Conservation (phyloP, 2,113 vertebrate species). For the Urocynchramus pylzowi region DNA sequence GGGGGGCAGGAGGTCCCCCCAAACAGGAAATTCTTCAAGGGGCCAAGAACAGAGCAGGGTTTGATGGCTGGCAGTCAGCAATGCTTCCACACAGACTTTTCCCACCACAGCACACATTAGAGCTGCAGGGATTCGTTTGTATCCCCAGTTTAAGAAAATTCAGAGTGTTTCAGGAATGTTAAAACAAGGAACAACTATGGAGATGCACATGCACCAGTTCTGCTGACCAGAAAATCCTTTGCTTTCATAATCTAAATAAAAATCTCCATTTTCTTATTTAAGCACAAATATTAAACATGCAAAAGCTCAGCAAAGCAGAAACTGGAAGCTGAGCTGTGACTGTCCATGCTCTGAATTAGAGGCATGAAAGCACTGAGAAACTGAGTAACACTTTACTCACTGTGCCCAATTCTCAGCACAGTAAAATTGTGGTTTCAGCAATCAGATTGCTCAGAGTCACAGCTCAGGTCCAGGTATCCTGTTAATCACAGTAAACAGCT, state of each 20-base stretch:
- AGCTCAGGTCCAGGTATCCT: not conserved
- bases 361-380: not conserved
- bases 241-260: not conserved
- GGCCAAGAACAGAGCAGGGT: not conserved
- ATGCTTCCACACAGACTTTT: not conserved
- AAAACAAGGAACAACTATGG: not conserved
- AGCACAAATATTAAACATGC: not conserved
- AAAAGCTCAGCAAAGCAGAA: not conserved
- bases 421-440: not conserved
- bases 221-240: not conserved
- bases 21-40: not conserved
- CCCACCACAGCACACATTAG: not conserved
- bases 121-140: rapidly evolving
- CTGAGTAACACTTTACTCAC: not conserved
- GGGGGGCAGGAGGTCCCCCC: not conserved
- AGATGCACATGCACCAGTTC: not conserved
- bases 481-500: not conserved
- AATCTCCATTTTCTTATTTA: not conserved
- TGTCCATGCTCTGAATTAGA: not conserved
- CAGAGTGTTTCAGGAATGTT: not conserved
- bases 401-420: not conserved
- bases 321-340: not conserved
- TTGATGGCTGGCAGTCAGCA: not conserved
- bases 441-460: not conserved
- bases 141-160: not conserved